These are phyloP conservation scores for Alligator mississippiensis DNA, from an alignment of 2,113 vertebrate genomes.

Conservation along the genomic window DNA sequence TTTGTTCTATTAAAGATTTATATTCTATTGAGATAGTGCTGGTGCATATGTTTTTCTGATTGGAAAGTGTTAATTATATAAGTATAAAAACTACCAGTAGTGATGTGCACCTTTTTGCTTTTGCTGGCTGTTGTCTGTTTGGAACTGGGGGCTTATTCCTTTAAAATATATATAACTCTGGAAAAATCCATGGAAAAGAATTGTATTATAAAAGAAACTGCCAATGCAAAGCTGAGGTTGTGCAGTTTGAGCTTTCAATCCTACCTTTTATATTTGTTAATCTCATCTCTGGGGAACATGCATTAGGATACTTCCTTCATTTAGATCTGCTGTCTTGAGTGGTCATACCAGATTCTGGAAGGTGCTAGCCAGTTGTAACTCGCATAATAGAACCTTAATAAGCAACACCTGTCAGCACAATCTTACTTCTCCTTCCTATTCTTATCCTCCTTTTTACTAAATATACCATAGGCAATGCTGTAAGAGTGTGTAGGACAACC, in stretches of 20 bases:
- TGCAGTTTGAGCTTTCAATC: background rate
- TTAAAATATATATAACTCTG: background rate
- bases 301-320: background rate
- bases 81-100: background rate
- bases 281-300: background rate
- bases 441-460: no score
- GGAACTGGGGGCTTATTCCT: background rate
- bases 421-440: no score
- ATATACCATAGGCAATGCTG: no score
- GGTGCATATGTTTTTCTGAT: background rate
- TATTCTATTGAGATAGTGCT: background rate
- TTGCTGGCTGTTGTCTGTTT: background rate
- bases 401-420: no score
- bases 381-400: no score
- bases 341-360: no score
- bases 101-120: background rate
- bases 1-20: background rate
- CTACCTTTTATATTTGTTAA: background rate
- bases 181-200: background rate
- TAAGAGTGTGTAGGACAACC: no score
- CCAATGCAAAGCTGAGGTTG: background rate
- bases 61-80: background rate
- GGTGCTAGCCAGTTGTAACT: no score
- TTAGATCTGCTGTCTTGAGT: background rate
- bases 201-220: background rate